A percentile compares a stretch with the other conserved stretches of the same genome.
Conservation (phyloP, 1,140 invertebrate species). For the Rhopalosiphum maidis region DNA sequence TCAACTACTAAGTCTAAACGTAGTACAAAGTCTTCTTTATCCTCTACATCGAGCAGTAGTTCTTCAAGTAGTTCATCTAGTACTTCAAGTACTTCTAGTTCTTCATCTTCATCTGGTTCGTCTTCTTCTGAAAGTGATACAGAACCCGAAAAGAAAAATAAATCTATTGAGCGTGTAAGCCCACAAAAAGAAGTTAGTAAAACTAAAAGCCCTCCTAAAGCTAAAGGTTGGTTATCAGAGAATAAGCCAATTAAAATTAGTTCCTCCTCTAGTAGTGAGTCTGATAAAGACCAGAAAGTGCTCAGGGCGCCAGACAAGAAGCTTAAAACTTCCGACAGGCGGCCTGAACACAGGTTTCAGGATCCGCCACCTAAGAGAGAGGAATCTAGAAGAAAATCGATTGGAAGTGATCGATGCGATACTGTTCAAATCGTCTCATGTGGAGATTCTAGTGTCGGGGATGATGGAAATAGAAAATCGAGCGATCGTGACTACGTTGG, state of each 20-base stretch:
- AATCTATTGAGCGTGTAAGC: constrained; percentile 38
- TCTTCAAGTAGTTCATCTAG: constrained; percentile 63
- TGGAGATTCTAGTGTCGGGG: constrained; percentile 69
- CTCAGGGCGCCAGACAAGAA: constrained; percentile 80
- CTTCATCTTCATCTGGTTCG: constrained; percentile 64
- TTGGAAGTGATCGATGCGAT: constrained; percentile 69
- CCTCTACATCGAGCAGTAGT: constrained; percentile 61
- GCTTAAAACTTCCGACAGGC: constrained; percentile 85
- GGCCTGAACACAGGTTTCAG: constrained; percentile 76
- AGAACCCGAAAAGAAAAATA: constrained; percentile 60
- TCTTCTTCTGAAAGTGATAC: constrained; percentile 66
- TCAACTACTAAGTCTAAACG: constrained; percentile 29
- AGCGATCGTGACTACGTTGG: constrained; percentile 52
- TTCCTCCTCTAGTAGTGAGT: constrained; percentile 59
- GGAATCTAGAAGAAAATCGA: constrained; percentile 66
- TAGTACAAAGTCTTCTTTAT: constrained; percentile 62
- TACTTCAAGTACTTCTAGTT: constrained; percentile 63
- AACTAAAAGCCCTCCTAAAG: constrained; percentile 51
- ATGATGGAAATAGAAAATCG: constrained; percentile 61
- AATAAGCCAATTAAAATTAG: constrained; percentile 55
- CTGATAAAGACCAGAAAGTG: constrained; percentile 67
- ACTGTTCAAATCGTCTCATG: constrained; percentile 66
- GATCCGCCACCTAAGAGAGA: constrained; percentile 76
- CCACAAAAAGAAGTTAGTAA: constrained; percentile 59
- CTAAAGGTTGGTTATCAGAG: constrained; percentile 59